Evolutionary conservation across 2,113 vertebrate genomes (phyloP), one percentile per base, ranked within the genome.

Genomic region (Etheostoma cragini): DNA sequence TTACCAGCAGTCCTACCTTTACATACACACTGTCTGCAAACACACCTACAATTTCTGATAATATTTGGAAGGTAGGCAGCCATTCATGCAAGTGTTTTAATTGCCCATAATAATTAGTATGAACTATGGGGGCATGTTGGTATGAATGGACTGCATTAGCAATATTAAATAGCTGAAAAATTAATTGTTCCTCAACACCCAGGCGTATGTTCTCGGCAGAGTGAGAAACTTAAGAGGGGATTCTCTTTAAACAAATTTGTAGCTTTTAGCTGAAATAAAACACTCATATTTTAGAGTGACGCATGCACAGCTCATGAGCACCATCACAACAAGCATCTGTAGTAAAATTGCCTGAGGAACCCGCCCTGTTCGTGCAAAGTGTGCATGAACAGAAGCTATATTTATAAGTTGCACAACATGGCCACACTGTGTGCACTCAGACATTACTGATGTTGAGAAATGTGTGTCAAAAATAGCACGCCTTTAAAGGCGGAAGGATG

Each of bases 341-440:
- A 56, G 24, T 63, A 30, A 60, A 67, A 78, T 26, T 63, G 49
- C 57, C 63, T 42, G 76, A 57, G 58, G 67, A 81, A 64, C 54
- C 46, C 83, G 68, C 91, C 89, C 87, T 80, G 50, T 77, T 70
- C 62, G 33, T 81, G 73, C 61, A 47, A 62, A 65, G 73, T 49
- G 35, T 70, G 73, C 50, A 67, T 38, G 71, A 45, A 85, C 38
- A 33, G 65, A 85, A 80, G 80, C 81, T 87, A 67, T 83, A 89
- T 58, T 91, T 90, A 83, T 83, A 89, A 61, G 81, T 95, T 93
- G 81, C 92, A 91, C 91, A 94, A 92, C 76, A 80, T 57, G 73
- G 74, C 89, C 87, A 84, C 88, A 74, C 46, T 65, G 80, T 57
- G 80, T 77, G 85, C 88, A 85, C 72, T 89, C 91, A 91, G 86